Conservation (phyloP, 2,113 vertebrate genomes). For the Onychostoma macrolepis region DNA sequence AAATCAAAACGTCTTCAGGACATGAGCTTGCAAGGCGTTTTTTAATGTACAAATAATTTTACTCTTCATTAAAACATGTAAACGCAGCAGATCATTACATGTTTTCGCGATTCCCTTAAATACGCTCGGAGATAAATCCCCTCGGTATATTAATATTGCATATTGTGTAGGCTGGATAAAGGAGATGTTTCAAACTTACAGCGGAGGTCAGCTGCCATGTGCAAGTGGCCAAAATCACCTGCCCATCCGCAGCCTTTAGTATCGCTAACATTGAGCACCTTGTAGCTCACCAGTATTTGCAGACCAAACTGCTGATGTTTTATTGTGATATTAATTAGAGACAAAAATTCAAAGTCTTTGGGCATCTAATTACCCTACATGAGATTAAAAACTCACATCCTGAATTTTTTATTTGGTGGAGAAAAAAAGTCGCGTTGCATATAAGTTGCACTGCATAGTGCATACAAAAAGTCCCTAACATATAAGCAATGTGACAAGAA, state of each 20-base stretch:
- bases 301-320: not conserved
- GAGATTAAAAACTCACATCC: not conserved
- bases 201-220: not conserved
- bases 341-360: constrained; percentile 18
- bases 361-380: constrained; percentile 22
- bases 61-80: constrained; percentile 10
- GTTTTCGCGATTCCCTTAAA: constrained; percentile 4
- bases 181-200: constrained; percentile 16
- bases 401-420: constrained; percentile 18
- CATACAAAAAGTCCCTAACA: not conserved
- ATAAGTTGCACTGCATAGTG: not conserved
- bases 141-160: constrained; percentile 33
- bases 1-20: constrained; percentile 15
- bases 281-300: not conserved
- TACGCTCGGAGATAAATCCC: not conserved
- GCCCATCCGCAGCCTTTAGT: not conserved
- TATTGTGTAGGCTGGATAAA: constrained; percentile 26
- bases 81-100: not conserved
- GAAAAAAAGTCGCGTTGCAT: constrained; percentile 11
- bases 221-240: not conserved
- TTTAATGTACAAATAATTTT: constrained; percentile 21
- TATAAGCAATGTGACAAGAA: not conserved
- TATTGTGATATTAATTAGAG: not conserved
- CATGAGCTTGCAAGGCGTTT: not conserved
- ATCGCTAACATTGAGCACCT: no score